Percentiles rank a stretch among this genome's conserved stretches.
Evolutionary conservation across 2,113 vertebrate genomes (phyloP).

Genomic region (Eulemur macaco): DNA sequence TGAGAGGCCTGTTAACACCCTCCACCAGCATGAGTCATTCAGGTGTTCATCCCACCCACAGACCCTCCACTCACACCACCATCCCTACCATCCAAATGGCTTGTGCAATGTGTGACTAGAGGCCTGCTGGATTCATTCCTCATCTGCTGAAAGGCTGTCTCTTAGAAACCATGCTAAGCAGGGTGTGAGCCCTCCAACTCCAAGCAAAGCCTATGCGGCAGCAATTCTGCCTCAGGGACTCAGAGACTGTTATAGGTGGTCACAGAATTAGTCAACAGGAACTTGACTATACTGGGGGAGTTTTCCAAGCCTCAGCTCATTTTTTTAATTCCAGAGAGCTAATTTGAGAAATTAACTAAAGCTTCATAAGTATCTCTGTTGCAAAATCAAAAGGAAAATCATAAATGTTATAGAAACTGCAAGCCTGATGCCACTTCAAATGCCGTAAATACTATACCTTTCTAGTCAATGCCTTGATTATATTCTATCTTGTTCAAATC

Average conservation of each 20-base stretch:
- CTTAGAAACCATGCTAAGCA: background rate
- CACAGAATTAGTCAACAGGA: constrained; percentile 45
- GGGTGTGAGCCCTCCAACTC: background rate
- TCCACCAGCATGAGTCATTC: background rate
- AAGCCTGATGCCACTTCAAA: background rate
- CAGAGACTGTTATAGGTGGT: background rate
- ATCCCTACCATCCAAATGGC: background rate
- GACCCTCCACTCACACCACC: background rate
- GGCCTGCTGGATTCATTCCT: background rate
- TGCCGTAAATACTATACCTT: background rate
- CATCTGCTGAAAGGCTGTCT: background rate
- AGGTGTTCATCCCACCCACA: background rate
- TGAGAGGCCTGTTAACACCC: background rate
- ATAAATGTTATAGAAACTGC: background rate
- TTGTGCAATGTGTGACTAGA: background rate
- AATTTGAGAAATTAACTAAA: constrained; percentile 26
- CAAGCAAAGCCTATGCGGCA: background rate
- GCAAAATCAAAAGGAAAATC: constrained; percentile 40
- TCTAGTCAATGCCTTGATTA: background rate
- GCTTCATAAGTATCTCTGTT: background rate
- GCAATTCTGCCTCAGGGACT: background rate
- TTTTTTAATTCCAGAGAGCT: constrained; percentile 46
- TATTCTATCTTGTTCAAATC: background rate
- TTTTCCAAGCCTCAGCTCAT: constrained; percentile 20
- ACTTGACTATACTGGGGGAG: background rate